phyloP scores from a whole-genome alignment of 2,797 vertebrate species.

The Xenopus petersii region DNA sequence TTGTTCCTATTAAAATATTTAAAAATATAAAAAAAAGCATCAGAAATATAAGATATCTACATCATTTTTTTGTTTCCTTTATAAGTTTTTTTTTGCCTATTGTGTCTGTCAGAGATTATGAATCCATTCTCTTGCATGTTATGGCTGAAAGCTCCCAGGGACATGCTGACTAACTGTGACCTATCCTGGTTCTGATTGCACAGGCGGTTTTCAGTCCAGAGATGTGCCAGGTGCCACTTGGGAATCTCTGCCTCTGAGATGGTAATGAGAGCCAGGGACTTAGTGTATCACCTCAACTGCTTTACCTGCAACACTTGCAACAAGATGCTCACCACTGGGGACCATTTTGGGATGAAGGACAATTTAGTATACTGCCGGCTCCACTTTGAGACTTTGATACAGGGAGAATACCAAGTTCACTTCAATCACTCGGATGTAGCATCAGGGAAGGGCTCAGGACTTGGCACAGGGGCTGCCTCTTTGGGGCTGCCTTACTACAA shows the following conservation, averaged over 20 bases:
- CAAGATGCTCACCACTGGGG: slow-evolving; percentile 96
- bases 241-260: slow-evolving; percentile 98
- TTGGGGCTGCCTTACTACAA: slow-evolving; percentile 97
- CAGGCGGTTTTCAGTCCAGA: slow-evolving; percentile 98
- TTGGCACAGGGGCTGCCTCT: slow-evolving; percentile 79
- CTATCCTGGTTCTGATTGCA: slow-evolving; percentile 39
- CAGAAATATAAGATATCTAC: too few species aligned
- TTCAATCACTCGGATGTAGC: slow-evolving; percentile 91
- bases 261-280: slow-evolving; percentile 97
- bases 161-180: slow-evolving; percentile 4
- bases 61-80: too few species aligned
- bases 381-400: slow-evolving; percentile 96
- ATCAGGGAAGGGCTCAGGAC: slow-evolving; percentile 78
- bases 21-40: too few species aligned
- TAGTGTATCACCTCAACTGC: slow-evolving; percentile 97
- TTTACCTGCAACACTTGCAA: slow-evolving; percentile 97
- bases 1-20: too few species aligned
- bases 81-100: too few species aligned
- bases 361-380: slow-evolving; percentile 96
- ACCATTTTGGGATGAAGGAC: slow-evolving; percentile 99
- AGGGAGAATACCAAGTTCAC: slow-evolving; percentile 93
- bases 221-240: slow-evolving; percentile 94
- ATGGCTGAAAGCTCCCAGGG: not conserved
- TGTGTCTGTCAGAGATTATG: too few species aligned
- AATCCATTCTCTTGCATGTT: not conserved